Evolutionary conservation across 2,113 vertebrate genomes (phyloP).

Genomic region (Sphyrna mokarran): DNA sequence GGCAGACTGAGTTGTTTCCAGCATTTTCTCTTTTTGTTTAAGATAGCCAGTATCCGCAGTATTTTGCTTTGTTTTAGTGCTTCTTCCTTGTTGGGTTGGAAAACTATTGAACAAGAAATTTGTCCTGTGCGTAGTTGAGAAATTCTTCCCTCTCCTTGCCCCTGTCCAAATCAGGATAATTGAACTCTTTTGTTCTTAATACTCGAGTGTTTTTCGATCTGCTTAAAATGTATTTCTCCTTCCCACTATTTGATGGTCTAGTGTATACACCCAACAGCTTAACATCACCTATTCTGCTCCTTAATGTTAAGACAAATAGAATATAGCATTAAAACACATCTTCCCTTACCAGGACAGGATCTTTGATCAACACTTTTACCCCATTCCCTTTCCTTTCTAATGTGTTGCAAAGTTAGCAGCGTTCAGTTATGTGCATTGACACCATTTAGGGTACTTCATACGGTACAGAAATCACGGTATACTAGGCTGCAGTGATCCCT

Average conservation of each 20-base stretch:
- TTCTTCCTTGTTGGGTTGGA: background rate
- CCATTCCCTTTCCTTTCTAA: background rate
- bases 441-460: no score
- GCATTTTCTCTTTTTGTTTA: no score
- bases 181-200: no score
- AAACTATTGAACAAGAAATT: background rate
- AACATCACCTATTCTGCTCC: background rate
- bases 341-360: background rate
- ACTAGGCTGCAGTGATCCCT: no score
- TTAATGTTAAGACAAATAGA: background rate
- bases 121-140: no score
- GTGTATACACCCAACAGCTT: background rate
- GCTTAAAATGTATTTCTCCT: background rate
- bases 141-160: background rate
- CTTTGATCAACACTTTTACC: background rate
- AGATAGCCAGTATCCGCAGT: no score
- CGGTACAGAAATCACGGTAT: no score
- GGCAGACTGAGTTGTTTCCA: no score
- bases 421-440: no score
- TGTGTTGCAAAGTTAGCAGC: no score
- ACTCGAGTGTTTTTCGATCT: background rate
- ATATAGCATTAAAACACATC: background rate
- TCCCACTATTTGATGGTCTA: background rate
- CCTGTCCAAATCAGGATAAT: background rate
- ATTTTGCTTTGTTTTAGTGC: no score